A percentile compares a stretch with the other conserved stretches of the same genome.
Conservation (phyloP, 2,797 vertebrate species). For the Squalus acanthias region DNA sequence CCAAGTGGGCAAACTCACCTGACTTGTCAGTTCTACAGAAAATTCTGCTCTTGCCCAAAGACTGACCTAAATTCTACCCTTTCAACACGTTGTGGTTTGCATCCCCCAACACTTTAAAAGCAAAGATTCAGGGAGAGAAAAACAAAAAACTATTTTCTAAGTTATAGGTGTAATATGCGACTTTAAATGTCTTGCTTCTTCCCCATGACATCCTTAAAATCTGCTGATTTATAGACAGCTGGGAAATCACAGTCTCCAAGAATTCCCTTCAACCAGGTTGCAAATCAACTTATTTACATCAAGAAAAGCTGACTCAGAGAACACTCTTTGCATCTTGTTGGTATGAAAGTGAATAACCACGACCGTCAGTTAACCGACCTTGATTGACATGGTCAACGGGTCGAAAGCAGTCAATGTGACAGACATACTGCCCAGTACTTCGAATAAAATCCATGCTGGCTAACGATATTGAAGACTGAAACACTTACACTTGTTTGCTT, state of each 20-base stretch:
- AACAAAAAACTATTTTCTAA: not conserved
- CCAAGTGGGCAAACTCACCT: not conserved
- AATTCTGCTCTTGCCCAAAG: too few species aligned
- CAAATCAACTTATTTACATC: not conserved
- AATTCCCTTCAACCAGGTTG: not conserved
- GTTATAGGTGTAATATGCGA: not conserved
- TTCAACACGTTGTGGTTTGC: not conserved
- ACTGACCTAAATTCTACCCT: not conserved
- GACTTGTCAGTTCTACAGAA: not conserved
- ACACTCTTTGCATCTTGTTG: not conserved
- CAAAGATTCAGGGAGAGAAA: too few species aligned
- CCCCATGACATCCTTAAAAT: not conserved
- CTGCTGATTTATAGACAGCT: not conserved
- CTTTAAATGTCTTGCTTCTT: not conserved
- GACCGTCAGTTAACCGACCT: not conserved
- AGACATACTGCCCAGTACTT: not conserved
- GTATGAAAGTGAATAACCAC: not conserved
- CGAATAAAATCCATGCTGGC: not conserved
- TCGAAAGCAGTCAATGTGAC: not conserved
- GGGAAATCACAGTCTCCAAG: not conserved
- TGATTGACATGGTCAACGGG: not conserved
- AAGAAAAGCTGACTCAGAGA: not conserved
- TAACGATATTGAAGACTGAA: not conserved
- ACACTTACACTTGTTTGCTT: slow-evolving; percentile 82
- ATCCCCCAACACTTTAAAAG: not conserved